Percentiles rank a stretch among this genome's conserved stretches.
Evolutionary conservation across 2,888 invertebrate genomes (phyloP).

Genomic region (Scaptomyza tumidula): DNA sequence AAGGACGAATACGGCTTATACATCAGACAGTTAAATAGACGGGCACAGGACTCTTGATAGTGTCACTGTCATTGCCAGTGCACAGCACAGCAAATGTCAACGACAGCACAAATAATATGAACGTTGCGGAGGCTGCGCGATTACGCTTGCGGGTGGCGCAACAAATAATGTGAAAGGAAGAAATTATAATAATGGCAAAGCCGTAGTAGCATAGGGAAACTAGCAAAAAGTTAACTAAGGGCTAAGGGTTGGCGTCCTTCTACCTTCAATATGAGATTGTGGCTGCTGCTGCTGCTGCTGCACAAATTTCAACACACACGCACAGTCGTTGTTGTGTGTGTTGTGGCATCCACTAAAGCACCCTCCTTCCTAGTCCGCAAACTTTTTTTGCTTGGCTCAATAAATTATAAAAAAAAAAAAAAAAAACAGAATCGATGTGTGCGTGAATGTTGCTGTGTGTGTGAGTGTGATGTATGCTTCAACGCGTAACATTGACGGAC

Average conservation of each 20-base stretch:
- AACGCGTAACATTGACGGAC: slow-evolving; percentile 52
- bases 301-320: slow-evolving; percentile 41
- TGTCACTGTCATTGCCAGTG: slow-evolving; percentile 78
- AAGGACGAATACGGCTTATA: slow-evolving; percentile 34
- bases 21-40: slow-evolving; percentile 41
- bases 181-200: slow-evolving; percentile 15
- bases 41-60: slow-evolving; percentile 57
- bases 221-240: slow-evolving; percentile 77
- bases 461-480: slow-evolving; percentile 45
- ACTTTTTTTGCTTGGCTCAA: slow-evolving; percentile 49
- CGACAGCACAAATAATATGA: slow-evolving; percentile 42
- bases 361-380: slow-evolving; percentile 44
- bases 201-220: slow-evolving; percentile 59
- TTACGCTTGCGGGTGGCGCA: slow-evolving; percentile 57
- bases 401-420: slow-evolving; percentile 58
- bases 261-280: slow-evolving; percentile 16
- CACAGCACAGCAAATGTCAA: slow-evolving; percentile 55
- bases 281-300: slow-evolving; percentile 28
- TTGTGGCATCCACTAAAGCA: slow-evolving; percentile 70
- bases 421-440: slow-evolving; percentile 41
- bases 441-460: slow-evolving; percentile 34
- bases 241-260: slow-evolving; percentile 28
- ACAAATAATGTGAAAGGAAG: slow-evolving; percentile 61
- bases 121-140: slow-evolving; percentile 61
- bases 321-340: slow-evolving; percentile 25